Evolutionary conservation across 1,140 invertebrate genomes (phyloP), one percentile per base, ranked within the genome.

Genomic region (Antheraea pernyi): DNA sequence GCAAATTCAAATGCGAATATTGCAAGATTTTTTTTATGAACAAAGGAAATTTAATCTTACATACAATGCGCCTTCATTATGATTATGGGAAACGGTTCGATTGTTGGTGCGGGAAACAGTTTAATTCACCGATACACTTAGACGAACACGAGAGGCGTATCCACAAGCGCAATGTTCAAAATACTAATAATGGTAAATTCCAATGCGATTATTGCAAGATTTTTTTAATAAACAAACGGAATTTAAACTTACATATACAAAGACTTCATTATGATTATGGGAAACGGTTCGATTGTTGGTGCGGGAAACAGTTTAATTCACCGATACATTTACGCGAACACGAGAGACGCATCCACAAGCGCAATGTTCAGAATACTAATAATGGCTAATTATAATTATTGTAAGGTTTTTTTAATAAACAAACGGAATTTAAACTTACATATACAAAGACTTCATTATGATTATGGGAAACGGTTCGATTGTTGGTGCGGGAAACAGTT

Each of bases 401-500:
- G 46, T 16, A 13, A 53, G 6, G 16, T 0, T 9, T 16, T 53
- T 53, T 11, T 53, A 0, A 53, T 10, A 53, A 0, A 0, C 5
- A 53, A 53, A 53, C 13, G 1, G 16, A 13, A 13, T n/a, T 16
- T 53, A n/a, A 2, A 2, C 0, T 1, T 53, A n/a, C 46, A 53
- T 16, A 53, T 53, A 53, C 7, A 53, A 6, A 13, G 46, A 13
- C 2, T 53, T 6, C 46, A 53, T n/a, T 53, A 53, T 11, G 46
- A 53, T 16, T 53, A 53, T 16, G 46, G 46, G 46, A 53, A 16
- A 16, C 4, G 0, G 46, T 53, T 53, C 16, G 46, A 13, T 16
- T 53, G 46, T n/a, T 53, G 46, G 6, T 53, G 46, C 46, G 46
- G 46, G 46, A 53, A 53, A 53, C 46, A 53, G 46, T 53, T 53